phyloP scores from a whole-genome alignment of 2,113 vertebrate genomes.

The Rousettus leschenaultii region DNA sequence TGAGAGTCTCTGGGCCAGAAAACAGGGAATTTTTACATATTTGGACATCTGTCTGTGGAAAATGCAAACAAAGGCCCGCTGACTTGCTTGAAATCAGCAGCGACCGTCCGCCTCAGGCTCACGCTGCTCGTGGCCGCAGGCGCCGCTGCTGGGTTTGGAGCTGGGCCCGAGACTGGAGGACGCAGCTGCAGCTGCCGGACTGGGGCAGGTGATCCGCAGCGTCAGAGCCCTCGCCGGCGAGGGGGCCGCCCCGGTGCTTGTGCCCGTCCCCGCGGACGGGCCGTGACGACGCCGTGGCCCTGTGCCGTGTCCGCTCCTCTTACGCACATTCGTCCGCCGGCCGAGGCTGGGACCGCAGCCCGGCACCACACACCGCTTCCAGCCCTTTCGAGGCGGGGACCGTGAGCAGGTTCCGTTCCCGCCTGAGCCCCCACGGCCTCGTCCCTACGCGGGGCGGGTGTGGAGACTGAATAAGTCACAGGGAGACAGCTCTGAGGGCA shows the following conservation, averaged over 20 bases:
- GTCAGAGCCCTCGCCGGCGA: not conserved
- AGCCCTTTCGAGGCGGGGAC: too few species aligned
- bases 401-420: too few species aligned
- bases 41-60: not conserved
- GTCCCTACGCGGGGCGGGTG: rapidly evolving
- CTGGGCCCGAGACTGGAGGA: rapidly evolving
- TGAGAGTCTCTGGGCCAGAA: not conserved
- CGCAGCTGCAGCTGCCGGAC: rapidly evolving
- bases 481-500: rapidly evolving
- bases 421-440: rapidly evolving
- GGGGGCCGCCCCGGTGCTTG: not conserved
- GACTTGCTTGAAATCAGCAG: not conserved
- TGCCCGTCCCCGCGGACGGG: rapidly evolving
- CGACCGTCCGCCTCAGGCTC: not conserved
- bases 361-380: not conserved
- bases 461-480: rapidly evolving
- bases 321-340: not conserved
- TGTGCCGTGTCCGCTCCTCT: rapidly evolving
- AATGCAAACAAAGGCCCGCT: not conserved
- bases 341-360: too few species aligned
- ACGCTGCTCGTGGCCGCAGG: too few species aligned
- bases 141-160: rapidly evolving
- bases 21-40: too few species aligned
- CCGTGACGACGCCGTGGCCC: too few species aligned
- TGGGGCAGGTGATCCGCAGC: too few species aligned